Conservation (phyloP, 2,797 vertebrate species). For the Picus viridis region DNA sequence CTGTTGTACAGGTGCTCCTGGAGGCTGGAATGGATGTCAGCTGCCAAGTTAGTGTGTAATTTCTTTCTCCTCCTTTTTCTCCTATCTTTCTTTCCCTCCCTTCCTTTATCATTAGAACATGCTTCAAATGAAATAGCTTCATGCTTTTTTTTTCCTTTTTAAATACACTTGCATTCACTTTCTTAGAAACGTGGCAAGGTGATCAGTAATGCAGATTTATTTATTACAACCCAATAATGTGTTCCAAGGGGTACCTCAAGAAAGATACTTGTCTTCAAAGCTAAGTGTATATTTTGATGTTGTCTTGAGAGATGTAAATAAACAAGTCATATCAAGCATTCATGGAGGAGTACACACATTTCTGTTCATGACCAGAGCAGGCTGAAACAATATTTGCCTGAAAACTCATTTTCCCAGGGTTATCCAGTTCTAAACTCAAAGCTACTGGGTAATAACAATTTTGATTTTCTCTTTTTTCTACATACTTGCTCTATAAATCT, state of each 20-base stretch:
- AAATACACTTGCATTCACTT: not conserved
- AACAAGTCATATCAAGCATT: not conserved
- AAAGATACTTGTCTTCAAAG: not conserved
- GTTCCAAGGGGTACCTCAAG: not conserved
- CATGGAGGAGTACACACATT: not conserved
- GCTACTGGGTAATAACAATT: not conserved
- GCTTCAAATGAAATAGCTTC: not conserved
- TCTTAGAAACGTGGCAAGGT: not conserved
- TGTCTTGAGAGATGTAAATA: not conserved
- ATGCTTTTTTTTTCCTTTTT: not conserved
- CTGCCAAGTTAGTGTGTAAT: constrained; percentile 86
- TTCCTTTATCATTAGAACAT: not conserved
- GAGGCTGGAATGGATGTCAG: constrained; percentile 96
- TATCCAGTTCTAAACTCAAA: not conserved
- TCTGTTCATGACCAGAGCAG: not conserved
- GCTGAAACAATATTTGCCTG: not conserved
- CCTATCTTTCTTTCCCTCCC: not conserved
- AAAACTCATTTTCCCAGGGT: not conserved
- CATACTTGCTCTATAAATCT: not conserved
- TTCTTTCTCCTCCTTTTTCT: not conserved
- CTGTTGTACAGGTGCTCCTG: constrained; percentile 89
- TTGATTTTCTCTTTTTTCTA: not conserved
- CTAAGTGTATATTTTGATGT: not conserved
- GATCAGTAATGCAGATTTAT: not conserved
- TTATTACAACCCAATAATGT: not conserved